Base-by-base conservation (phyloP, 2,113 vertebrate species). In the Neodon shergylaensis region DNA sequence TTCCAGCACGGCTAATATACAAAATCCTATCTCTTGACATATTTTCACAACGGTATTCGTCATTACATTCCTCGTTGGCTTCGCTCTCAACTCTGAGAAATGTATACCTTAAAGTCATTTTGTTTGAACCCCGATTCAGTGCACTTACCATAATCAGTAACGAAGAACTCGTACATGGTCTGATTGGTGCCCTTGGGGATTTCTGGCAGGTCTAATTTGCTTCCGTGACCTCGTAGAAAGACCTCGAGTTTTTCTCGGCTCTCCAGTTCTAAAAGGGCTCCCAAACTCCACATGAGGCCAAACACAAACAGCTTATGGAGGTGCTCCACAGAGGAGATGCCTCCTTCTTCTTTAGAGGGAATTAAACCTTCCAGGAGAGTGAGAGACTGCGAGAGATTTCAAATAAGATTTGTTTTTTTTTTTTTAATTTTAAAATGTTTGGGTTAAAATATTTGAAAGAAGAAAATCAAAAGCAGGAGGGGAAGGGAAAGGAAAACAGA, bases 221-320 rank as follows among this genome's bases (percentile, higher is more conserved):
- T 98, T 66, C 94, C 87, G 8, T 98, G 98, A 44, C 4, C 82
- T 84, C 98, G 98, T 33, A 99, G 84, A 95, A 98, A 99, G 66
- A 78, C 82, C 97, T 99, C 99, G 82, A 99, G 97, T 87, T 98
- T 99, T 16, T 98, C 98, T 96, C 98, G 97, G 93, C 93, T 97
- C 0, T 99, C 98, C 74, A 98, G 1, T 89, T 99, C 99, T 94
- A 99, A 79, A 85, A 98, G 98, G 47, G 98, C 98, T 68, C 99
- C 98, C 89, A 99, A 97, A 96, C 98, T 99, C 98, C 99, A 99
- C 98, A 99, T 99, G 0, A 99, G 72, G 82, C 97, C 97, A 86
- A 99, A 99, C 58, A 94, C 98, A 97, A 99, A 99, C 72, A 99
- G 90, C 84, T 97, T 98, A 52, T 98, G 97, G 85, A 99, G 98